Evolutionary conservation across 2,113 vertebrate species (phyloP).

Genomic region (Osmerus mordax): DNA sequence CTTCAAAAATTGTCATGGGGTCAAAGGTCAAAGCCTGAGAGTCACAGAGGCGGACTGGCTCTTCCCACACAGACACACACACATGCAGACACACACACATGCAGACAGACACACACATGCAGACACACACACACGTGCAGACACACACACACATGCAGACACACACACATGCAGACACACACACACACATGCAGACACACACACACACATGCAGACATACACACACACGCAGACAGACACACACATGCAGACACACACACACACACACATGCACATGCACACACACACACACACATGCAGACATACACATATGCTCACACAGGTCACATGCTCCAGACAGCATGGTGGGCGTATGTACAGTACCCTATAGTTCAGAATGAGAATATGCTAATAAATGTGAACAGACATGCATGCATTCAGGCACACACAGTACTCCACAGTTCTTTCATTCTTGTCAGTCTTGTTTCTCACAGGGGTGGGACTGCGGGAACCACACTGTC

Average conservation of each 20-base stretch:
- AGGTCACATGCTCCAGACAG: neutral
- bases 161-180: too few species aligned
- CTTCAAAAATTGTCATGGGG: slow-evolving; percentile 23
- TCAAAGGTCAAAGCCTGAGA: slow-evolving; percentile 43
- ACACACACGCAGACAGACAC: too few species aligned
- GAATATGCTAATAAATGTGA: neutral
- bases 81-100: slow-evolving; percentile 15
- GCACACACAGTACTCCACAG: slow-evolving; percentile 7
- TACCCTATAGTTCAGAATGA: slow-evolving; percentile 17
- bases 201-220: neutral
- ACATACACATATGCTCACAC: slow-evolving; percentile 11
- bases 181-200: slow-evolving; percentile 15
- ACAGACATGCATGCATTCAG: slow-evolving; percentile 6
- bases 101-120: too few species aligned
- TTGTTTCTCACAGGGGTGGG: slow-evolving; percentile 64
- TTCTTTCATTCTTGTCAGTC: neutral
- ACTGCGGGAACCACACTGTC: slow-evolving; percentile 72
- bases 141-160: too few species aligned
- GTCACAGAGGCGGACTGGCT: slow-evolving; percentile 20
- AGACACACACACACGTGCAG: too few species aligned
- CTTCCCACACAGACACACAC: slow-evolving; percentile 14
- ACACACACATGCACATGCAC: too few species aligned
- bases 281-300: neutral
- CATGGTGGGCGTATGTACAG: slow-evolving; percentile 28
- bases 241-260: too few species aligned